Evolutionary conservation across 92 coral and sea anemone genomes (phyloP), one percentile per base, ranked within the genome.

Genomic region (Paramuricea clavata): DNA sequence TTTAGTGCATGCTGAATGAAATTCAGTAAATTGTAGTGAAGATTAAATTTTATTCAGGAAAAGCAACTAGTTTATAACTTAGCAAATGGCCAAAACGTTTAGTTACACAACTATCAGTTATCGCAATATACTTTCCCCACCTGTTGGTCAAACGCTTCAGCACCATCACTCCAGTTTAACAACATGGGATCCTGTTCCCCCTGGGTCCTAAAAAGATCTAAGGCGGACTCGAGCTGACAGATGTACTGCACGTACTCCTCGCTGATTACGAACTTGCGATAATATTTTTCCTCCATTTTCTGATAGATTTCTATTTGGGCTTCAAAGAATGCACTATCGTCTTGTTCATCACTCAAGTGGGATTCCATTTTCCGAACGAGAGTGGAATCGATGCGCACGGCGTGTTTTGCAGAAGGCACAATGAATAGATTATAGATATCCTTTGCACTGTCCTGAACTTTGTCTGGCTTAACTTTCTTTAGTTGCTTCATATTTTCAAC

Each of bases 371-470:
- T 94, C 52, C 99, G 87, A 31, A 96, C 92, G 7, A 96, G 68
- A 0, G 98, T 86, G 2, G 98, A 94, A 85, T 96, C 99, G 41
- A 96, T 78, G 95, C 90, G 95, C 17, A 96, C 91, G 30, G 99
- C 93, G 49, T 94, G 95, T 84, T 93, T 95, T 27, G 99, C 95
- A 12, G 99, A 96, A 7, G 99, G 98, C 8, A 93, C 88, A 8
- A 96, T 95, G 68, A 91, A 96, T 27, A 96, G 92, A 57, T 96
- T 94, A 85, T 96, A 96, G 50, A 96, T 91, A 74, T 96, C 99
- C 67, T 93, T 95, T 10, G 98, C 97, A 64, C 98, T 96, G 36
- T 88, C 93, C 47, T 78, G 81, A 43, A 96, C 90, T 81, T 96
- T 97, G 19, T 88, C 92, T 31, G 93, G 90, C 49, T 91, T 96